Evolutionary conservation across 2,888 invertebrate species (phyloP).

Genomic region (Crossocerus cetratus): DNA sequence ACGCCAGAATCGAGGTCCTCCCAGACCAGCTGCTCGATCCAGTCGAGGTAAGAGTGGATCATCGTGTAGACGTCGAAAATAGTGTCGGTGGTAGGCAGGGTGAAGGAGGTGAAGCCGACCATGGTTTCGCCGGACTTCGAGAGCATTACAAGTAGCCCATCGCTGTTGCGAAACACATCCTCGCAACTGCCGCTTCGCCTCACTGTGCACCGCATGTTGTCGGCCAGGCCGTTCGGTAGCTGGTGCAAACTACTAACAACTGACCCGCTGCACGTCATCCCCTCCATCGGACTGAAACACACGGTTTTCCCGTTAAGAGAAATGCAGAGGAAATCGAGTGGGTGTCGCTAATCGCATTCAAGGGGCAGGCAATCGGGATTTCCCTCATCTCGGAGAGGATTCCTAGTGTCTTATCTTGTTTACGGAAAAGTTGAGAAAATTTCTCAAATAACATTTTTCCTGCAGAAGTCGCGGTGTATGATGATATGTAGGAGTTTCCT

Average conservation of each 20-base stretch:
- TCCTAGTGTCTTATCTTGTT: no score
- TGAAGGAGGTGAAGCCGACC: constrained; percentile 69
- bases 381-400: no score
- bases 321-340: no score
- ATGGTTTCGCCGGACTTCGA: constrained; percentile 50
- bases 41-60: constrained; percentile 68
- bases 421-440: no score
- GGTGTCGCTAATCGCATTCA: no score
- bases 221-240: constrained; percentile 64
- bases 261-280: constrained; percentile 50
- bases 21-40: constrained; percentile 72
- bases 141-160: constrained; percentile 67
- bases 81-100: constrained; percentile 64
- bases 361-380: no score
- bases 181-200: constrained; percentile 65
- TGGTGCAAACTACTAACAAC: constrained; percentile 49
- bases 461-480: no score
- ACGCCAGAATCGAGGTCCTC: no score
- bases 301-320: no score
- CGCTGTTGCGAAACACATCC: no score
- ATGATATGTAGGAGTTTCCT: no score
- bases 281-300: constrained; percentile 57
- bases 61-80: constrained; percentile 64
- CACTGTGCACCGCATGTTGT: constrained; percentile 66
- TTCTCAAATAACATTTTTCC: no score